Base-by-base conservation (phyloP, 2,797 vertebrate genomes). In the Champsocephalus gunnari region DNA sequence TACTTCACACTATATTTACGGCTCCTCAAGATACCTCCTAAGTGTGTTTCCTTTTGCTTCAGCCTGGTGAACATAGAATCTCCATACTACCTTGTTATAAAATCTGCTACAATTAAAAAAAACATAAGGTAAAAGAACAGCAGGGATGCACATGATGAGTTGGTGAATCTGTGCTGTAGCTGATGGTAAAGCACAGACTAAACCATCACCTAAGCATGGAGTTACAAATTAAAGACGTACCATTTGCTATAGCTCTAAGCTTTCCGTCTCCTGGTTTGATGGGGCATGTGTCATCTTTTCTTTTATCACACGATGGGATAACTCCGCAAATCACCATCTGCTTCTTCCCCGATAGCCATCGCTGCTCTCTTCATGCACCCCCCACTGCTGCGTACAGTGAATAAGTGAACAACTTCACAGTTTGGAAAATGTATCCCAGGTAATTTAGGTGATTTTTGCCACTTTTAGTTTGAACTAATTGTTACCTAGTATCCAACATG, bases 271-370 rank as follows among this genome's bases (percentile, higher is more conserved):
- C 68, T 12, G 16, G 55, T 68, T 71, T 48, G 49, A 67, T 43
- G 62, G 34, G 32, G 74, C 60, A 55, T 43, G 24, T 80, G 65
- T 68, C 66, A 64, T 58, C 47, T 67, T 53, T 56, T 51, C 61
- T 84, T 56, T 49, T 12, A 60, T 58, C 50, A 64, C 73, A 57
- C 59, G 47, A 55, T 83, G 73, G 67, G 76, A 88, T 80, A 74
- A 75, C 75, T 38, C 47, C 79, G 79, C 66, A 58, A 66, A 79
- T 72, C 83, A 51, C 78, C 82, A 69, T 84, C 82, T 83, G 73
- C 75, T 55, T 75, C 65, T 64, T 54, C 50, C 48, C 66, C 66
- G 41, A 12, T 59, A 73, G 75, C 65, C 61, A 57, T 53, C 9
- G 9, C 19, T 24, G 73, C 60, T 75, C 72, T 63, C 49, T 49